These are phyloP conservation scores for Neodon shergylaensis DNA, from an alignment of 2,113 vertebrate species.

Conservation along the genomic window DNA sequence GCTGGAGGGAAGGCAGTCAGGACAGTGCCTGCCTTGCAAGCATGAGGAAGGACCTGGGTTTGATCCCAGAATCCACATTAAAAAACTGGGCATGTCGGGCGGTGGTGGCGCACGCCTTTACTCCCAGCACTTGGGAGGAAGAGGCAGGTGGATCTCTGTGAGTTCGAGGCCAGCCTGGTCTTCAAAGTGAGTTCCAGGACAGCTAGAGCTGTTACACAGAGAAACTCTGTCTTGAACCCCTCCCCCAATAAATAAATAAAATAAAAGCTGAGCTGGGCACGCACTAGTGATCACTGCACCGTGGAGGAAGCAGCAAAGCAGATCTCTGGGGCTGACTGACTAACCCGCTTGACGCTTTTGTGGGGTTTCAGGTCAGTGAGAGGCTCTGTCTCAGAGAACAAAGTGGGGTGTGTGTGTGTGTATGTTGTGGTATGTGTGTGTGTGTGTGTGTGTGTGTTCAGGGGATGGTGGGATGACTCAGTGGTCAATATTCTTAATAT, in stretches of 20 bases:
- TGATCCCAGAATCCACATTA: background rate
- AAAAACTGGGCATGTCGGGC: background rate
- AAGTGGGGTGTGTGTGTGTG: background rate
- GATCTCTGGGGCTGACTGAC: background rate
- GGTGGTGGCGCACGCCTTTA: no score
- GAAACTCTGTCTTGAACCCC: no score
- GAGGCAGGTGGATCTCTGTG: no score
- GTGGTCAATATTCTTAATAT: background rate
- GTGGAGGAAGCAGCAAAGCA: no score
- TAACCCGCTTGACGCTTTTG: background rate
- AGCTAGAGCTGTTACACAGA: no score
- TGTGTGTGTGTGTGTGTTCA: background rate
- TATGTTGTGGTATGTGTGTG: background rate
- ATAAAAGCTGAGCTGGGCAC: background rate
- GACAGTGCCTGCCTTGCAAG: background rate
- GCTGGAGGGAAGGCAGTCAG: background rate
- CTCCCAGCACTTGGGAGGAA: no score
- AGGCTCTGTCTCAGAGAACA: background rate
- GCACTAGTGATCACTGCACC: background rate
- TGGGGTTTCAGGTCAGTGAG: background rate
- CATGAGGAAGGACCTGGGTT: background rate
- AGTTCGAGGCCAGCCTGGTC: no score
- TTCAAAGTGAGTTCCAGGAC: no score
- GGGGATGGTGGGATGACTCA: background rate
- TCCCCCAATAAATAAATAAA: no score